A percentile compares a stretch with the other conserved stretches of the same genome.
These are phyloP conservation scores for Clanis bilineata DNA, from an alignment of 2,888 invertebrate genomes.

Conservation along the genomic window DNA sequence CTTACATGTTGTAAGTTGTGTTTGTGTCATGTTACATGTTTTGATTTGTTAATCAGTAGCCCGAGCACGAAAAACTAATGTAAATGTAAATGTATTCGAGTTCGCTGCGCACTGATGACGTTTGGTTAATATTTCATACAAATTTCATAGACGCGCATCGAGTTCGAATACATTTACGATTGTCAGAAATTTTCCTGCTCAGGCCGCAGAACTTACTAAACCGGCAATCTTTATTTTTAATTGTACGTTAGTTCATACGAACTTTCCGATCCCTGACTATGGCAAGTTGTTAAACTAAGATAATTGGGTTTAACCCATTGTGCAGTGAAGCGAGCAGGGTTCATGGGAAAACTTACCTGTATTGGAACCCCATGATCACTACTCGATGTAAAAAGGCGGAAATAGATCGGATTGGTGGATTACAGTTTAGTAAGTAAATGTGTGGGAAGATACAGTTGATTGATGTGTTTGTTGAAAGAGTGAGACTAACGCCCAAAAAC, in stretches of 20 bases:
- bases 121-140: too few relatives aligned
- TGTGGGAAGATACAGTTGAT: neutral
- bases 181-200: too few relatives aligned
- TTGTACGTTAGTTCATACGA: neutral
- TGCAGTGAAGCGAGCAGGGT: neutral
- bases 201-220: too few relatives aligned
- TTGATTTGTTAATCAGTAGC: too few relatives aligned
- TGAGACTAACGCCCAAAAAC: too few relatives aligned
- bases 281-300: neutral
- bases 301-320: conserved; percentile 6
- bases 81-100: too few relatives aligned
- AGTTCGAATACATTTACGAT: too few relatives aligned
- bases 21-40: too few relatives aligned
- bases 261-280: conserved; percentile 4
- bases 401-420: neutral
- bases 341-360: neutral
- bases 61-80: too few relatives aligned
- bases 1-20: too few relatives aligned
- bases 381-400: neutral
- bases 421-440: neutral
- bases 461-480: neutral
- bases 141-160: too few relatives aligned
- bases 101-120: too few relatives aligned
- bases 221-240: neutral
- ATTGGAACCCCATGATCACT: neutral